These are phyloP conservation scores for Pangasius krempfi DNA, from an alignment of 2,797 vertebrate species.

Conservation along the genomic window DNA sequence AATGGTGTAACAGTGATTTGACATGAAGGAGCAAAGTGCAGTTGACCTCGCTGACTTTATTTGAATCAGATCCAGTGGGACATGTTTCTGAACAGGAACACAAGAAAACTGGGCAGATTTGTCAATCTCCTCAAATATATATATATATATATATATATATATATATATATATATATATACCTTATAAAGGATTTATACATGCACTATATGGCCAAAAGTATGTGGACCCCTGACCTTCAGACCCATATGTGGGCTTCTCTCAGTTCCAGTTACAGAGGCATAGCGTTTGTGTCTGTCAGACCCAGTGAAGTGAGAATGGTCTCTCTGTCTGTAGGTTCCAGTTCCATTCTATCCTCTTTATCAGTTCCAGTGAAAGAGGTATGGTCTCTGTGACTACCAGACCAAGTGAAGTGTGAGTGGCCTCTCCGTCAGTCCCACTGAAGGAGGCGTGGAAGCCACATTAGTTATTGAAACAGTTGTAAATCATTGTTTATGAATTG, in stretches of 20 bases:
- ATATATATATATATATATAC: no score
- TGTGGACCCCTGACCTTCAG: no score
- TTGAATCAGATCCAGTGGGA: background rate
- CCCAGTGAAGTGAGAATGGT: background rate
- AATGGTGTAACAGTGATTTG: background rate
- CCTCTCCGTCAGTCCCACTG: background rate
- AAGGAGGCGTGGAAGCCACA: background rate
- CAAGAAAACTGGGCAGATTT: no score
- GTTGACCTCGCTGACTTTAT: background rate
- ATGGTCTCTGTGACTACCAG: background rate
- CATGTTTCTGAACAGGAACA: background rate
- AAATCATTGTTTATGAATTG: background rate
- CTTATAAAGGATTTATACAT: no score
- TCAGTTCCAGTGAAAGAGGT: background rate
- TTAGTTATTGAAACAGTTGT: background rate
- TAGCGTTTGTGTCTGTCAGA: background rate
- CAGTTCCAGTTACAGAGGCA: background rate
- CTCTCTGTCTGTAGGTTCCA: background rate
- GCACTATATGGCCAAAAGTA: no score
- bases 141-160: no score
- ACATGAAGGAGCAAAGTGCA: background rate
- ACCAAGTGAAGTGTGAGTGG: background rate
- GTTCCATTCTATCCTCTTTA: no score
- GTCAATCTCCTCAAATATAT: background rate
- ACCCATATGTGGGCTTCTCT: background rate